Evolutionary conservation across 1,140 invertebrate genomes (phyloP), one percentile per base, ranked within the genome.

Genomic region (Leucophenga varia): DNA sequence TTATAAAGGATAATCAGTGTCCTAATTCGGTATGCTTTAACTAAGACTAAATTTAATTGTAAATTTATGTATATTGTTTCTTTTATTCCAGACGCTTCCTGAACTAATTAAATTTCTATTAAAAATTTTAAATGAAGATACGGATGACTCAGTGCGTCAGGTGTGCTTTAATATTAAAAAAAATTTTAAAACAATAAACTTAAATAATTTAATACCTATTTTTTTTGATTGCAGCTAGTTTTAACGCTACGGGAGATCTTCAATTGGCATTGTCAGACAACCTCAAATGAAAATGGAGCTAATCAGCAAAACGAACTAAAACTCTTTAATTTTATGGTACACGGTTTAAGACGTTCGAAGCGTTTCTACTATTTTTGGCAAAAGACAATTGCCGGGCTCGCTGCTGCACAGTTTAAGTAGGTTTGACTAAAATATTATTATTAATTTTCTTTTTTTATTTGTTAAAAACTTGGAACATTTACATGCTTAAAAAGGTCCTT

Each of bases 281-380:
- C 37, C n/a, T 32, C 39, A 5, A 19, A 42, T n/a, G 18, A 50
- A 8, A 39, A n/a, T 6, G 56, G 50, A 10, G n/a, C n/a, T n/a
- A n/a, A n/a, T n/a, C n/a, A n/a, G n/a, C n/a, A 55, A n/a, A n/a
- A n/a, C 1, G 65, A 70, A 40, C 25, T 67, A 18, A 68, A 74
- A 7, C 45, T 72, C 0, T 74, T 74, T 41, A 48, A 47, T 10
- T 61, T 54, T 3, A 25, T 74, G 3, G 51, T 63, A 40, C 61
- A 68, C 5, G 65, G 59, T 0, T 44, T 74, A 1, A 61, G 54
- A 25, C 57, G 68, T 1, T 72, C 65, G 3, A 68, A 72, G 28
- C 54, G 54, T 19, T 68, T 74, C 18, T 74, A 65, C 47, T 57
- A 60, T 12, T 49, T 57, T 28, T 74, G 71, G 63, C 65, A 74